Evolutionary conservation across 1,140 invertebrate species (phyloP), one percentile per base, ranked within the genome.

Genomic region (Nixonia krombeini): DNA sequence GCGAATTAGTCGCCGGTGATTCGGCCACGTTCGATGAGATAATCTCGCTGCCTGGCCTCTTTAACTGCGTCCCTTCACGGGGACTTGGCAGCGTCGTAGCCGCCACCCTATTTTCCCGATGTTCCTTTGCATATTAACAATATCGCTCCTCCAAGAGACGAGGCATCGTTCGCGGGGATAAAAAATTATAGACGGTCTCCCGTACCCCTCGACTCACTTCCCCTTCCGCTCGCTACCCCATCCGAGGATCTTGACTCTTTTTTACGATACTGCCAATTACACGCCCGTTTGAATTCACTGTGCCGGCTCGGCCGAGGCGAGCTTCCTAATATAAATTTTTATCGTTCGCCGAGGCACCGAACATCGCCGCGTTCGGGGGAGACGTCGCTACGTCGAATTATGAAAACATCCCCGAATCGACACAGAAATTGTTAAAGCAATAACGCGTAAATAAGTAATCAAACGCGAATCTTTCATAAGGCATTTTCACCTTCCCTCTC

Each of bases 241-340:
- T 55, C 37, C 50, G 33, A 63, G 70, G 65, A 71, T 72, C 59
- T 72, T 70, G 69, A 73, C 55, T 73, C 58, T 74, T 82, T 80
- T 85, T 84, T 83, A 85, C 78, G 83, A 85, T 83, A 85, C 81
- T 84, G 78, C 82, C 83, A 85, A 85, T 85, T 85, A 84, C 78
- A 85, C 81, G 82, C 78, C 74, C 77, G 81, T 84, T 85, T 85
- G 82, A 82, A 84, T 84, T 84, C 82, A 82, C 81, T 84, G 78
- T 82, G 75, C 77, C 51, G 72, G 71, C 13, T 40, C 37, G 37
- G 61, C 65, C 70, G 66, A 74, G 67, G 72, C 73, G 73, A 78
- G 78, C 75, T 70, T 58, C 65, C 57, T 59, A 73, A 76, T 78
- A 80, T 80, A 81, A 78, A 82, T 81, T 83, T 82, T 82, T 74